A percentile compares a stretch with the other conserved stretches of the same genome.
Evolutionary conservation across 2,888 invertebrate genomes (phyloP).

Genomic region (Atethmia centrago): DNA sequence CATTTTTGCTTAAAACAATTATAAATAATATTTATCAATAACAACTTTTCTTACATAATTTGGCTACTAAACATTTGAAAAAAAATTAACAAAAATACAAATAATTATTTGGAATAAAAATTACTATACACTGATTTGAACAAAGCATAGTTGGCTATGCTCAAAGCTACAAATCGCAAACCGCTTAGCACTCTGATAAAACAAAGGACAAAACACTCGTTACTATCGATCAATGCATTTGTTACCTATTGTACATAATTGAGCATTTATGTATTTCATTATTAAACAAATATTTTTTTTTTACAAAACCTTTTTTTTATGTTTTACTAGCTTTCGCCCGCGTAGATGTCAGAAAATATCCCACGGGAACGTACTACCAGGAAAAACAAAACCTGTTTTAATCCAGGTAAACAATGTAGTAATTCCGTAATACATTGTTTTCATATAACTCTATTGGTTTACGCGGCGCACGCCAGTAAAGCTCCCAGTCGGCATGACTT

Average conservation of each 20-base stretch:
- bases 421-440: no score
- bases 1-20: constrained; percentile 56
- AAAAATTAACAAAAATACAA: constrained; percentile 23
- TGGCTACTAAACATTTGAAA: constrained; percentile 2
- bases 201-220: background rate
- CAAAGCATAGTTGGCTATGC: background rate
- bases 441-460: no score
- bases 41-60: constrained; percentile 23
- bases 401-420: no score
- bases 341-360: no score
- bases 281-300: background rate
- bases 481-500: no score
- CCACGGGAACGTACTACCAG: no score
- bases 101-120: background rate
- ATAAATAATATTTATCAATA: constrained; percentile 34
- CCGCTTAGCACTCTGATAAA: background rate
- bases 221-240: background rate
- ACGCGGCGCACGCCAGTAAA: no score
- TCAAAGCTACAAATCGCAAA: background rate
- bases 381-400: no score
- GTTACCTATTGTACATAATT: background rate
- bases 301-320: background rate
- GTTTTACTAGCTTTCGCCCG: background rate
- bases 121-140: constrained; percentile 13
- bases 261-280: background rate